Evolutionary conservation across 2,888 invertebrate genomes (phyloP), one percentile per base, ranked within the genome.

Genomic region (Nymphalis c-album): DNA sequence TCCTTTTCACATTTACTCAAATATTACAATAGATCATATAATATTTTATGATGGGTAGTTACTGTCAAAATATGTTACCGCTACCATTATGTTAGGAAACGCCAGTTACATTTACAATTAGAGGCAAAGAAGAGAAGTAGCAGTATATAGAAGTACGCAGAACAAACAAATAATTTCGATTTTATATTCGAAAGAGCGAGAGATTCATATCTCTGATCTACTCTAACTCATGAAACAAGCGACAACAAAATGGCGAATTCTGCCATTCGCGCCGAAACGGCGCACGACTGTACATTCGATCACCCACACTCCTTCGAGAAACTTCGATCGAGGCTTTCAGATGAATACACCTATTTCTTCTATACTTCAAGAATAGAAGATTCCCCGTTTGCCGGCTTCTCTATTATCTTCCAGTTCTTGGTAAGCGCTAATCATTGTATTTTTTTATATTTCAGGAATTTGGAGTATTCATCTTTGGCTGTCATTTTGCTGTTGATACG

Each of bases 171-270:
- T 58, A n/a, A 62, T n/a, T 64, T 58, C 40, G 35, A 22, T 64
- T 59, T n/a, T 40, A 7, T 40, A 22, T n/a, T 67, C 20, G 51
- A 68, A 55, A 68, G 61, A 68, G 63, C 46, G 67, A 70, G 69
- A 55, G 50, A 65, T 60, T 55, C 57, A n/a, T 71, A 65, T 70
- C 76, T 75, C 69, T 35, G 59, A 72, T 71, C 79, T 83, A 67
- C 78, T 90, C 83, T 73, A 77, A 79, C 83, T 88, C 83, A 76
- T 78, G 84, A 76, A 75, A 64, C 73, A 68, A 68, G 64, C 71
- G 61, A 78, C 76, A 74, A 88, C 90, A 91, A 90, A 80, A 90
- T 90, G 91, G 90, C 90, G 82, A 78, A 74, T 73, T 69, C 65
- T 74, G 71, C 73, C 75, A 70, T 74, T 73, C 75, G 73, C 71